Percentiles rank a stretch among this genome's conserved stretches.
phyloP scores from a whole-genome alignment of 2,113 vertebrate genomes.

The Arvicanthis niloticus region DNA sequence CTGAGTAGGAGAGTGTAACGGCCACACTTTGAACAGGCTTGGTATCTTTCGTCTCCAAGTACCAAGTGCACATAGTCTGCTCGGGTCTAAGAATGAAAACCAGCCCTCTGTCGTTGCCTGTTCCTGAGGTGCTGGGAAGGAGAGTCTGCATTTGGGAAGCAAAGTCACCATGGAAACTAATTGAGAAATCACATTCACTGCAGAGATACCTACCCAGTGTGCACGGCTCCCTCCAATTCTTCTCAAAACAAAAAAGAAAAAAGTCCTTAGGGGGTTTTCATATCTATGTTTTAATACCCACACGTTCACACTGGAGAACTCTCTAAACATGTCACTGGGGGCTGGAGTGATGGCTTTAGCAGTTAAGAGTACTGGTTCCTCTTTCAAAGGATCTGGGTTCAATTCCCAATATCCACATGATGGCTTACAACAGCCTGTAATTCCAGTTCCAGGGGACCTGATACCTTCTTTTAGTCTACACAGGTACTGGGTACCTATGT shows the following conservation, averaged over 20 bases:
- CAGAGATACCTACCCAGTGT: background rate
- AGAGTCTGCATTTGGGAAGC: conserved; percentile 82
- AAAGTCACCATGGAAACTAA: background rate
- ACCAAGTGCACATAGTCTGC: conserved; percentile 89
- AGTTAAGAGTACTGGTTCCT: no score
- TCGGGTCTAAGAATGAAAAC: conserved; percentile 87
- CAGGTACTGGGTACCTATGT: background rate
- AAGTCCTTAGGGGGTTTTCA: background rate
- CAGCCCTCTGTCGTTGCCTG: conserved; percentile 90
- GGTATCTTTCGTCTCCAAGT: conserved; percentile 84
- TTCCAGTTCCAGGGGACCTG: background rate
- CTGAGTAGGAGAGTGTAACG: conserved; percentile 90
- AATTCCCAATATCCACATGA: background rate
- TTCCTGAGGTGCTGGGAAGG: conserved; percentile 82
- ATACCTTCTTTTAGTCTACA: background rate
- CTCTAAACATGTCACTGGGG: background rate
- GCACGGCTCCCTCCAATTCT: background rate
- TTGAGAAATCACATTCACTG: background rate
- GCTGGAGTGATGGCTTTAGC: background rate
- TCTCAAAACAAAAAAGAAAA: background rate
- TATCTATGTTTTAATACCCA: background rate
- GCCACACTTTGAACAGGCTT: conserved; percentile 87
- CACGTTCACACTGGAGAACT: background rate
- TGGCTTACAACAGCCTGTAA: background rate
- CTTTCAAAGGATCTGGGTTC: background rate